phyloP scores from a whole-genome alignment of 2,797 vertebrate species.

The Clarias pachynema region DNA sequence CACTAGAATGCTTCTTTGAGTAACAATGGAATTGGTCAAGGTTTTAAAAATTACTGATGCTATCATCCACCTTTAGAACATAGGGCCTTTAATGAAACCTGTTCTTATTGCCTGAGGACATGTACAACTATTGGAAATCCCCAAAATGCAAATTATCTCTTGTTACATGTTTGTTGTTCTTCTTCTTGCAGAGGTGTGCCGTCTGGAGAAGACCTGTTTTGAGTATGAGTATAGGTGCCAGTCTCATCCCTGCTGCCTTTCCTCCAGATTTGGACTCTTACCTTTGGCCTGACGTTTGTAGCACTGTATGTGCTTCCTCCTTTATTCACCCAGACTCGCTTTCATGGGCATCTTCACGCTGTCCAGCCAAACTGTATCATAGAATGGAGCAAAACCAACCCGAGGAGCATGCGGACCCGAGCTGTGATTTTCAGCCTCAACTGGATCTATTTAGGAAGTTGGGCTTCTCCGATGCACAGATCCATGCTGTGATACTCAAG shows the following conservation, averaged over 20 bases:
- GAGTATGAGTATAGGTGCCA: conserved; percentile 53
- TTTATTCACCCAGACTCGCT: conserved; percentile 19
- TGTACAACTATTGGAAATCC: not conserved
- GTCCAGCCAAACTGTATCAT: conserved; percentile 14
- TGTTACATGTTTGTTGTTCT: not conserved
- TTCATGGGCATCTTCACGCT: conserved; percentile 52
- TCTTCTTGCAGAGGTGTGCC: conserved; percentile 26
- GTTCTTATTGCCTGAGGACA: no score
- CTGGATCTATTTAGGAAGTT: conserved; percentile 95
- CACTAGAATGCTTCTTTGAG: not conserved
- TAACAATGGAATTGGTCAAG: not conserved
- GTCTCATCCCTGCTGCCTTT: conserved; percentile 37
- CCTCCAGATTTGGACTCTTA: conserved; percentile 26
- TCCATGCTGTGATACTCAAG: conserved; percentile 84
- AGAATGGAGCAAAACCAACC: conserved; percentile 53
- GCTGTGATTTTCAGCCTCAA: conserved; percentile 82
- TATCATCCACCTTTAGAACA: not conserved
- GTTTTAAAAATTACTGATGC: not conserved
- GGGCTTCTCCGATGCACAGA: conserved; percentile 89
- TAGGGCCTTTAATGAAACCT: not conserved
- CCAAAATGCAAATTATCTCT: not conserved
- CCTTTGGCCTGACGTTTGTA: conserved; percentile 1
- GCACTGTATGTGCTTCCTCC: not conserved
- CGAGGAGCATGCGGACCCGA: conserved; percentile 52
- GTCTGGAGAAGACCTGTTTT: not conserved